Evolutionary conservation across 2,113 vertebrate species (phyloP), one percentile per base, ranked within the genome.

Genomic region (Suricata suricatta): DNA sequence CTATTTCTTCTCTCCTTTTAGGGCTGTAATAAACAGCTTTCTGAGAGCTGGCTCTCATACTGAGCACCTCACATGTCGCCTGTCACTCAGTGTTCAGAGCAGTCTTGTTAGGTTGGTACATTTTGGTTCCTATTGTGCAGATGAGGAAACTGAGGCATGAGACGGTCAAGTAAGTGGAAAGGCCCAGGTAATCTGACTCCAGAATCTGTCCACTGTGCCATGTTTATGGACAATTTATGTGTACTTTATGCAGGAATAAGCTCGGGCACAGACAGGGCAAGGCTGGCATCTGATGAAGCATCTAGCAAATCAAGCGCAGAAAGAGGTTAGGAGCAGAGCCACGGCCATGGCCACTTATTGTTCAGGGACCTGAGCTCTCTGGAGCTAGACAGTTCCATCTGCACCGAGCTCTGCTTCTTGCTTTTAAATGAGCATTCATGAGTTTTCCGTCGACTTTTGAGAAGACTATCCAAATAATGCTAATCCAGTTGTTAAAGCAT

Each of bases 401-500:
- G 21, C 2, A 3, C 29, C 12, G 14, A 21, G 50, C 50, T 33
- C n/a, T 50, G 52, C 71, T 63, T 86, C 72, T 77, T 50, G 52
- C 52, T 79, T 88, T 80, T 66, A 33, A 87, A 14, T 79, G 25
- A 79, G 25, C 6, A 35, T 63, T 44, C 31, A 3, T 83, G 69
- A 74, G 7, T 60, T 79, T 93, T 64, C 31, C 23, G 1, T 64
- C 69, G 77, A 33, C 54, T 60, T 84, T 81, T 41, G 88, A 96
- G 92, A 72, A 76, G 54, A 88, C 33, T 44, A 23, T 6, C 5
- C 13, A 44, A 9, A 31, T 74, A 74, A 41, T 33, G 68, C 27
- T 44, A 72, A 63, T 8, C 9, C 41, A 21, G 35, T 52, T 29
- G 57, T 47, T 52, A 57, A n/a, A 60, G 7, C 31, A 16, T 52